These are phyloP conservation scores for Trichogramma pretiosum DNA, from an alignment of 1,140 invertebrate species.

Conservation along the genomic window DNA sequence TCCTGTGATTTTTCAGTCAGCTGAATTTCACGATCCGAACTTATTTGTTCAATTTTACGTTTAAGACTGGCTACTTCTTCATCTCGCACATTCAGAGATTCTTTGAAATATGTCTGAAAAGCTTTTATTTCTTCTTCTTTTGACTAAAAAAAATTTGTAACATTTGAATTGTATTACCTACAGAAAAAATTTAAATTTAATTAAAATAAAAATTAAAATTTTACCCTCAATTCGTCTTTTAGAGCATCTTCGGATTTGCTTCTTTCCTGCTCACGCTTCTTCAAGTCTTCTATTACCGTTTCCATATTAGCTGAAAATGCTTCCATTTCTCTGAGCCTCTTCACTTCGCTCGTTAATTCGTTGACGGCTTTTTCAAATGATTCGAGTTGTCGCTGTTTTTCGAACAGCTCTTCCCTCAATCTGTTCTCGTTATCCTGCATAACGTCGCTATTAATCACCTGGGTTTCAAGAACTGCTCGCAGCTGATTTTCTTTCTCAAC, in stretches of 20 bases:
- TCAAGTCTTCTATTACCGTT: conserved; percentile 21
- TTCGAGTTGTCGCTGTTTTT: conserved; percentile 29
- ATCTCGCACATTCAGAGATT: conserved; percentile 19
- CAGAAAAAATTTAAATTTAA: no score
- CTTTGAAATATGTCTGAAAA: conserved; percentile 19
- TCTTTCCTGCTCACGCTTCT: conserved; percentile 28
- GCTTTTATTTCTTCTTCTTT: conserved; percentile 29
- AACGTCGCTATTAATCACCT: not conserved
- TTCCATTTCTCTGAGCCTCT: conserved; percentile 19
- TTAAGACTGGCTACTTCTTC: conserved; percentile 28
- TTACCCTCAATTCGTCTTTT: conserved; percentile 1
- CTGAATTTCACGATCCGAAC: no score
- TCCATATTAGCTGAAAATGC: conserved; percentile 24
- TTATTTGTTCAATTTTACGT: conserved; percentile 22
- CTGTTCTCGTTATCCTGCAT: not conserved
- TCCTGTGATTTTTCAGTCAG: no score
- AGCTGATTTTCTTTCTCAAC: conserved; percentile 32
- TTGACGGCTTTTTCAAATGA: conserved; percentile 20
- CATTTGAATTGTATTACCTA: no score
- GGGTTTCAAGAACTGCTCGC: conserved; percentile 2
- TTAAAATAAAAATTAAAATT: not conserved
- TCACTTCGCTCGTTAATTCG: conserved; percentile 22
- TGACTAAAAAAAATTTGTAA: conserved; percentile 15
- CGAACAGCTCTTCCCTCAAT: conserved; percentile 26
- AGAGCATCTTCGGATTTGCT: conserved; percentile 22